phyloP scores from a whole-genome alignment of 2,113 vertebrate species.

The Caranx melampygus region DNA sequence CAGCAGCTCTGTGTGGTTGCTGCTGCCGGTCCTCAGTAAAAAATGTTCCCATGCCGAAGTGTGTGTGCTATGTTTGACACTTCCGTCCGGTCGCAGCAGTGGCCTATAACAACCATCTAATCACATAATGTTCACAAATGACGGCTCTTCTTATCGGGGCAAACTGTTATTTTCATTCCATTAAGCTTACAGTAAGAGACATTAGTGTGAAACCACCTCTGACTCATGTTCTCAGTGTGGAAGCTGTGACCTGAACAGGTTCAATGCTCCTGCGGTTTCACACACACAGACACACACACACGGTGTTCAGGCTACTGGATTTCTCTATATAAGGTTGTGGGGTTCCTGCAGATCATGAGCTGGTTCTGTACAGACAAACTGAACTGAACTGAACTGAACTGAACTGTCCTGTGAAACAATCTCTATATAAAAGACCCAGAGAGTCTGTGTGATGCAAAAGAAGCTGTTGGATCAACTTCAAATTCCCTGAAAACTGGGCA shows the following conservation, averaged over 20 bases:
- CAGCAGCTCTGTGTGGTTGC: background rate
- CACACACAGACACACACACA: background rate
- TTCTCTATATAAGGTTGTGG: no score
- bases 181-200: background rate
- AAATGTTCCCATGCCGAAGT: constrained; percentile 5
- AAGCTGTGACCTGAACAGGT: background rate
- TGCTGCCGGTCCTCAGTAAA: background rate
- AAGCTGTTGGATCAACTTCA: no score
- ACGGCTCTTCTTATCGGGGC: constrained; percentile 9
- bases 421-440: no score
- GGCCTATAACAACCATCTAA: background rate
- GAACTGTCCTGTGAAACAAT: no score
- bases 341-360: no score
- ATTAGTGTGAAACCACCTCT: background rate
- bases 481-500: no score
- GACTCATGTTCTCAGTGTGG: background rate
- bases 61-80: constrained; percentile 7
- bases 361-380: no score
- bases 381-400: no score
- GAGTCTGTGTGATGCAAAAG: no score
- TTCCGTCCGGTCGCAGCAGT: background rate
- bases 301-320: no score
- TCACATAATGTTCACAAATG: constrained; percentile 18
- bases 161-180: constrained; percentile 27
- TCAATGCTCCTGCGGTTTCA: background rate